These are phyloP conservation scores for Cephus spinipes DNA, from an alignment of 2,888 invertebrate species.

Conservation along the genomic window DNA sequence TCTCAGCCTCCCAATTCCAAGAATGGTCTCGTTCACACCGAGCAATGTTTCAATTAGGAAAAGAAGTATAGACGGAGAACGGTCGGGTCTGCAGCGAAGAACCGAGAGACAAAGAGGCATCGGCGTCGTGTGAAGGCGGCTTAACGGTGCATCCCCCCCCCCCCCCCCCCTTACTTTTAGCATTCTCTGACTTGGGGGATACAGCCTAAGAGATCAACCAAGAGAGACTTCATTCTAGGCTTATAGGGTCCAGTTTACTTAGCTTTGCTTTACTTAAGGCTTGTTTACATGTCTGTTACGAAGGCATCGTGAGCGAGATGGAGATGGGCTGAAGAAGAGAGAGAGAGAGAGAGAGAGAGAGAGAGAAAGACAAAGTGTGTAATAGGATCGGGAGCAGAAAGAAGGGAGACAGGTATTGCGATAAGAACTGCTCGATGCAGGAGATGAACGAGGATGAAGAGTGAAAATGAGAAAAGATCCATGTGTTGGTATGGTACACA, in stretches of 20 bases:
- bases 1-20: conserved; percentile 36
- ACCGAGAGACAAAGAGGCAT: not conserved
- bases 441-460: not conserved
- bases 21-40: conserved; percentile 45
- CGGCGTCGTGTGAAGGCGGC: not conserved
- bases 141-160: not conserved
- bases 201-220: not conserved
- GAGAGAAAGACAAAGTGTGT: not conserved
- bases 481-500: conserved; percentile 37
- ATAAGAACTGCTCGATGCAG: not conserved
- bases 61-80: not conserved
- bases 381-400: not conserved
- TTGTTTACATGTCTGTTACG: not conserved
- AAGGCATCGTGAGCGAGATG: not conserved
- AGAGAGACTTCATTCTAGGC: conserved; percentile 3
- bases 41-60: conserved; percentile 51
- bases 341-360: conserved; percentile 4
- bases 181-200: not conserved
- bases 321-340: conserved; percentile 8
- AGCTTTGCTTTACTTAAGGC: conserved; percentile 4
- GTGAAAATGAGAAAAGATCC: not conserved
- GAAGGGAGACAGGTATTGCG: not conserved
- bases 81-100: not conserved
- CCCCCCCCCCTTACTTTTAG: not conserved
- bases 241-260: conserved; percentile 6